Conservation (phyloP, 2,888 invertebrate genomes). For the Drosophila hamatofila region DNA sequence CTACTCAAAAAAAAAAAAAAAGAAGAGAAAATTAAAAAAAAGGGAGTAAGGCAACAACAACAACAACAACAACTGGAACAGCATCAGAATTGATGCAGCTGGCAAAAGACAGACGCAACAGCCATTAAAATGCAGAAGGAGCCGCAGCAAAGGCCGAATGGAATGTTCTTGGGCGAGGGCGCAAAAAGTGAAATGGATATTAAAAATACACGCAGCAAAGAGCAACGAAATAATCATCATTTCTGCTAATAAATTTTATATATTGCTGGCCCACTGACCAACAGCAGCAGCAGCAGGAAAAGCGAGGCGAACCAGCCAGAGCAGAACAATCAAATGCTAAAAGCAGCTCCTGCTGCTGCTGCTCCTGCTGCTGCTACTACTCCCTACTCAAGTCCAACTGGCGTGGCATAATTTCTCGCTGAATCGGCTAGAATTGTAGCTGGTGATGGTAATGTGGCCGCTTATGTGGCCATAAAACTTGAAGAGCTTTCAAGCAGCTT, state of each 20-base stretch:
- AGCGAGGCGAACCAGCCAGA: not conserved
- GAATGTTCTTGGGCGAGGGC: slow-evolving; percentile 1
- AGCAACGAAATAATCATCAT: slow-evolving; percentile 80
- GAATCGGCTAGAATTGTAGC: slow-evolving; percentile 65
- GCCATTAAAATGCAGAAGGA: slow-evolving; percentile 75
- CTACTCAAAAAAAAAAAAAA: slow-evolving; percentile 40
- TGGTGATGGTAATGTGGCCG: slow-evolving; percentile 58
- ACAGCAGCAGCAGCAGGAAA: not conserved
- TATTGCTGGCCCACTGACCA: slow-evolving; percentile 58
- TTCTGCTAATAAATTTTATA: slow-evolving; percentile 82
- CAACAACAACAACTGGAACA: slow-evolving; percentile 22
- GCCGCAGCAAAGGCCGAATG: slow-evolving; percentile 17
- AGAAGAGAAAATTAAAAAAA: slow-evolving; percentile 4
- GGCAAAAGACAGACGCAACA: slow-evolving; percentile 59
- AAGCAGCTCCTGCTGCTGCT: not conserved
- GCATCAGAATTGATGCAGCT: slow-evolving; percentile 75
- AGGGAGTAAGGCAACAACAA: slow-evolving; percentile 1
- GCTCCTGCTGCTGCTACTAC: not conserved
- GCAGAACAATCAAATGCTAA: slow-evolving; percentile 9
- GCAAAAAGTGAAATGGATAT: slow-evolving; percentile 69
- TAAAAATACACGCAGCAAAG: slow-evolving; percentile 76
- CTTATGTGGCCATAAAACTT: slow-evolving; percentile 75
- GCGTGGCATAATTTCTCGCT: slow-evolving; percentile 54
- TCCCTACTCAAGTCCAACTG: slow-evolving; percentile 20
- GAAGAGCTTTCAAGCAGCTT: slow-evolving; percentile 54